Evolutionary conservation across 2,113 vertebrate genomes (phyloP).

Genomic region (Macaca mulatta): DNA sequence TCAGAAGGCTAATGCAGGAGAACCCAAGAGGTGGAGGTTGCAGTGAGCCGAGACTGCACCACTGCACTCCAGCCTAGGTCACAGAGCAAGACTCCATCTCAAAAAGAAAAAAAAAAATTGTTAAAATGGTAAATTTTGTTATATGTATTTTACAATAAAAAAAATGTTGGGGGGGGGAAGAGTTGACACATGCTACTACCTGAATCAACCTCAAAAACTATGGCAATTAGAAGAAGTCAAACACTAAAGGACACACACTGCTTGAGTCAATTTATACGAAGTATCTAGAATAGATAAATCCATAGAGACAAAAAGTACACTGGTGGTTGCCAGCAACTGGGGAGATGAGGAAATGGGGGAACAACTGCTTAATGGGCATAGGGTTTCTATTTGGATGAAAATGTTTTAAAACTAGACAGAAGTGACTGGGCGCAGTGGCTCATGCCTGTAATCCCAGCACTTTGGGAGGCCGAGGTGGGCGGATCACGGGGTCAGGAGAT

Average conservation of each 20-base stretch:
- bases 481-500: no score
- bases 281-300: neutral
- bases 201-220: neutral
- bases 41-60: no score
- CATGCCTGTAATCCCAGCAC: no score
- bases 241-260: neutral
- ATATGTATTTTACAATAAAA: neutral
- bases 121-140: neutral
- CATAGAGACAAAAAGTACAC: no score
- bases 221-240: neutral
- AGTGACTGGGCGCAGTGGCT: no score
- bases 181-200: neutral
- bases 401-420: neutral
- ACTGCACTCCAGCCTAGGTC: no score
- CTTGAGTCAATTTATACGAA: no score
- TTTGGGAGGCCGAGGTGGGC: no score
- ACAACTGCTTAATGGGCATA: neutral
- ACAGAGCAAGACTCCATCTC: no score
- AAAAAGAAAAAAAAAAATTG: no score
- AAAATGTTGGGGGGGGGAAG: neutral
- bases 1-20: no score
- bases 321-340: neutral
- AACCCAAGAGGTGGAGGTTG: no score
- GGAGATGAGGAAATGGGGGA: neutral
- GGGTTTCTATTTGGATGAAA: neutral